A percentile compares a stretch with the other conserved stretches of the same genome.
phyloP scores from a whole-genome alignment of 2,113 vertebrate species.

The Casuarius casuarius region DNA sequence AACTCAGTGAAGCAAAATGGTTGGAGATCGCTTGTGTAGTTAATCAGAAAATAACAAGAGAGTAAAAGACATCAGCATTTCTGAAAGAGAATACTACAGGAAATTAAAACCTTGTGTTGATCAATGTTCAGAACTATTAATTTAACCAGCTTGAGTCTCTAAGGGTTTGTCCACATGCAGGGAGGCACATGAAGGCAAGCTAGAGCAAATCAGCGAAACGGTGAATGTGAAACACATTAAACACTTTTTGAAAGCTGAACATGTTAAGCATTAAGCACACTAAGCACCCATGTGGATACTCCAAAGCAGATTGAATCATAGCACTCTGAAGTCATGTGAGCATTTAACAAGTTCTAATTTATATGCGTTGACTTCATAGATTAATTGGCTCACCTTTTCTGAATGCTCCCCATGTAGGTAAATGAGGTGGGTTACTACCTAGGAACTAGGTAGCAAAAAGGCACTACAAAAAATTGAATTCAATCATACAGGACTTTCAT shows the following conservation, averaged over 20 bases:
- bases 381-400: neutral
- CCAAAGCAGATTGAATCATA: slow-evolving; percentile 32
- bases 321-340: neutral
- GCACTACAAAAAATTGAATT: neutral
- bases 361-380: neutral
- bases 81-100: slow-evolving; percentile 41
- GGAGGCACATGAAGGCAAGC: slow-evolving; percentile 18
- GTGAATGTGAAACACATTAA: slow-evolving; percentile 41
- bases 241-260: neutral
- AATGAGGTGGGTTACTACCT: neutral
- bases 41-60: slow-evolving; percentile 29
- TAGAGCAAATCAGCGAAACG: neutral
- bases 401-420: neutral
- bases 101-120: slow-evolving; percentile 63
- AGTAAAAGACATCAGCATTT: slow-evolving; percentile 36
- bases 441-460: neutral
- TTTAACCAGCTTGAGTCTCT: slow-evolving; percentile 41
- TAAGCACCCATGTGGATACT: slow-evolving; percentile 17
- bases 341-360: slow-evolving; percentile 1
- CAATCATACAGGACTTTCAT: neutral
- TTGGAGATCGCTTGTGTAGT: neutral
- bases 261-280: neutral
- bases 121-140: slow-evolving; percentile 44
- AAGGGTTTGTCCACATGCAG: slow-evolving; percentile 25
- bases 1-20: slow-evolving; percentile 32